A percentile compares a stretch with the other conserved stretches of the same genome.
Evolutionary conservation across 2,797 vertebrate species (phyloP).

Genomic region (Saguinus oedipus): DNA sequence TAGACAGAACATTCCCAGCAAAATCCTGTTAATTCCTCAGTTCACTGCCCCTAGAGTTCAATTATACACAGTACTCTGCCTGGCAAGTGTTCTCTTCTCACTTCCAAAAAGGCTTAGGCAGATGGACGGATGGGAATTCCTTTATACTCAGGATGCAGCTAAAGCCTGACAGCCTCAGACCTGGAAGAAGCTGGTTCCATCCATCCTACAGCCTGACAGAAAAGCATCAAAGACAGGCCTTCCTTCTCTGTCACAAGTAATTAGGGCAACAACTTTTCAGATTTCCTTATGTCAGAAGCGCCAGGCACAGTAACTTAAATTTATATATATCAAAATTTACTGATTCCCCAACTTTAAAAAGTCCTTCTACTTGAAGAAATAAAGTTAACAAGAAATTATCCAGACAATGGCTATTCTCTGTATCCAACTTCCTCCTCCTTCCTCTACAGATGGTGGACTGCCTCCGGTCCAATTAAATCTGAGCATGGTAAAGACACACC

Average conservation of each 20-base stretch:
- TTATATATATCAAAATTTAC: neutral
- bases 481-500: neutral
- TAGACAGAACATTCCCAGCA: neutral
- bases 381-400: constrained; percentile 4
- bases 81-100: neutral
- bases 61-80: neutral
- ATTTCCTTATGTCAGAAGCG: constrained; percentile 4
- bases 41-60: neutral
- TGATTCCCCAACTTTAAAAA: neutral
- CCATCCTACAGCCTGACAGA: neutral
- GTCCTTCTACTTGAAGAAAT: constrained; percentile 20
- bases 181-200: neutral
- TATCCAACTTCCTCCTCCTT: neutral
- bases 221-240: neutral
- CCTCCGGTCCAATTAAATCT: neutral
- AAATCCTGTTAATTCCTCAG: constrained; percentile 8
- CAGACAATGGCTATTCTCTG: neutral
- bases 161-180: neutral
- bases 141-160: neutral
- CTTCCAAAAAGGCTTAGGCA: neutral
- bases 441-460: neutral
- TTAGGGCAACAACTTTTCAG: neutral
- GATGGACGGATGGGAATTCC: neutral
- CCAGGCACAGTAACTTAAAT: neutral
- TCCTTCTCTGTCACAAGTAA: neutral